phyloP scores from a whole-genome alignment of 1,140 invertebrate genomes.

The Manduca sexta region DNA sequence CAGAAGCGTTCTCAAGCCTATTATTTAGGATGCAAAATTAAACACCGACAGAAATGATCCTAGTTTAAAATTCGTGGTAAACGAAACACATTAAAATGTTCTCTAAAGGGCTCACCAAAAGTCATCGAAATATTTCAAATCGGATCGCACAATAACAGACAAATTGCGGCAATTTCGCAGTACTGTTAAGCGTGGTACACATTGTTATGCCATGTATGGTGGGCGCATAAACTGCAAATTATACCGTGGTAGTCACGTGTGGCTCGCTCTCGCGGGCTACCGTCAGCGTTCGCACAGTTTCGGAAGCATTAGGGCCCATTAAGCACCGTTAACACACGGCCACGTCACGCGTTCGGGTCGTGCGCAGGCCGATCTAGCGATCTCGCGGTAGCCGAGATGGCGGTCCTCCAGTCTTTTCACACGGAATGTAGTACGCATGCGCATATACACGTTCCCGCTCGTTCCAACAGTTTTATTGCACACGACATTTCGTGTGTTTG shows the following conservation, averaged over 20 bases:
- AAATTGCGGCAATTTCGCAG: conserved; percentile 29
- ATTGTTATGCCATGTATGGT: conserved; percentile 39
- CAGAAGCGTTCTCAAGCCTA: no score
- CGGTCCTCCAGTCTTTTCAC: conserved; percentile 23
- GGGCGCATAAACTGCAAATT: conserved; percentile 52
- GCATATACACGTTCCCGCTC: not conserved
- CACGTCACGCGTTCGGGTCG: conserved; percentile 64
- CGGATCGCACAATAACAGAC: no score
- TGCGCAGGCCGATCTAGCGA: conserved; percentile 60
- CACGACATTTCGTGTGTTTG: conserved; percentile 20
- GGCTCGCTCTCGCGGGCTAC: conserved; percentile 47
- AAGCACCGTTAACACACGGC: conserved; percentile 67
- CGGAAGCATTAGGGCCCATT: conserved; percentile 72
- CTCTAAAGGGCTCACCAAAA: no score
- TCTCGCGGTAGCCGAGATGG: conserved; percentile 47
- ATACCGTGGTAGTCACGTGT: conserved; percentile 53
- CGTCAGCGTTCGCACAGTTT: conserved; percentile 70
- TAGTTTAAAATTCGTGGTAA: no score
- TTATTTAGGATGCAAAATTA: no score
- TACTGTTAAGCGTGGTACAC: conserved; percentile 46
- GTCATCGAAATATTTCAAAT: no score
- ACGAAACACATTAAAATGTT: no score
- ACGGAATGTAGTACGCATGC: conserved; percentile 24
- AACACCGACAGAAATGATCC: no score
- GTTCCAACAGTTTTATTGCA: conserved; percentile 16